Base-by-base conservation (phyloP, 2,888 invertebrate species). In the Homarus gammarus region DNA sequence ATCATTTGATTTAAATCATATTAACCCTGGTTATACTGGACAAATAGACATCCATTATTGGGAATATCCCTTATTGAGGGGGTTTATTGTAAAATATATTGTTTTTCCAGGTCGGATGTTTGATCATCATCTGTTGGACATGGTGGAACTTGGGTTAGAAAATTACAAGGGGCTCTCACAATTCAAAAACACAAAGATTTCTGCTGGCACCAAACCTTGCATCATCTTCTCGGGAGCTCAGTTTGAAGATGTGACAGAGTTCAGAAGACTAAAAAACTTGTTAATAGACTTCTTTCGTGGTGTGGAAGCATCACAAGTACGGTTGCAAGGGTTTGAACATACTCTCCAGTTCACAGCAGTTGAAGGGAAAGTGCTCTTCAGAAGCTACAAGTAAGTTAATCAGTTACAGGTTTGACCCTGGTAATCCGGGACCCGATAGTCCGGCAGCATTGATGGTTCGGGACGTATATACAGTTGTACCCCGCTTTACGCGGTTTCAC, bases 61-160 rank as follows among this genome's bases (percentile, higher is more conserved):
- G n/a, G n/a, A n/a, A n/a, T n/a, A n/a, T n/a, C n/a, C n/a, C n/a
- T n/a, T n/a, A n/a, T n/a, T n/a, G n/a, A n/a, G n/a, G n/a, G n/a
- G n/a, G n/a, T n/a, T n/a, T n/a, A n/a, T n/a, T n/a, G n/a, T n/a
- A n/a, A n/a, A n/a, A n/a, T 90, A 31, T 44, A 12, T n/a, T 68
- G 18, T 44, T 31, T 36, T 40, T 72, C 36, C 83, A 91, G 91
- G 96, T 0, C 95, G 99, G 92, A 96, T 97, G 93, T 99, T 96
- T 94, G 97, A 99, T 94, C 96, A 97, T 93, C 96, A 97, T 88
- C 94, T 99, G 49, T 94, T 99, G 87, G 99, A 99, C 93, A 99
- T 99, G 98, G 95, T 98, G 88, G 99, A 99, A 94, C 95, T 99
- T 87, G 98, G 98, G 18, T 95, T 99, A 36, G 97, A 97, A 84